Conservation (phyloP, 1,140 invertebrate genomes). For the Thrips palmi region DNA sequence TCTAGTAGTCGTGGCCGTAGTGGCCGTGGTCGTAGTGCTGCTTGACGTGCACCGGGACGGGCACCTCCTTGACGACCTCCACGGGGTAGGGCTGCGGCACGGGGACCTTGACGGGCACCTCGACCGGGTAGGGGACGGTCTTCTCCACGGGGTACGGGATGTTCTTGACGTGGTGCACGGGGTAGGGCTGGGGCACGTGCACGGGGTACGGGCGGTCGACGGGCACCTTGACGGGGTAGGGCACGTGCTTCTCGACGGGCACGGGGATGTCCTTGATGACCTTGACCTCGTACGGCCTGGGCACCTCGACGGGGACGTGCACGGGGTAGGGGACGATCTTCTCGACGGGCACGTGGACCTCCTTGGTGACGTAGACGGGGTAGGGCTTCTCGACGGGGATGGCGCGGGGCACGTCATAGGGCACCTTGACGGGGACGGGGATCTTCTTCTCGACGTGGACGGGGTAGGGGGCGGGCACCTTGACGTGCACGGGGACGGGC, state of each 20-base stretch:
- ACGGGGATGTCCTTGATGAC: conserved; percentile 31
- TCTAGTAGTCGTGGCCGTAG: conserved; percentile 12
- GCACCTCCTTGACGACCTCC: conserved; percentile 29
- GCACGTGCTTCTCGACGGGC: conserved; percentile 34
- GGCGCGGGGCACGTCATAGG: conserved; percentile 54
- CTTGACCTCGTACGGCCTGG: conserved; percentile 29
- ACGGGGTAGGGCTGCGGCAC: conserved; percentile 27
- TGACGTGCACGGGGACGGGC: conserved; percentile 46
- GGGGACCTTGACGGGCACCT: conserved; percentile 29
- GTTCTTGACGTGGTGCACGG: conserved; percentile 44
- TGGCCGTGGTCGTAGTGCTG: conserved; percentile 24
- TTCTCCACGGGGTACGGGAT: conserved; percentile 53
- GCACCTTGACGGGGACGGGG: conserved; percentile 49
- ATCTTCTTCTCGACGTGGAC: conserved; percentile 42
- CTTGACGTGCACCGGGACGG: conserved; percentile 33
- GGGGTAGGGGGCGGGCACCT: conserved; percentile 47
- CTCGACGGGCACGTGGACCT: conserved; percentile 45
- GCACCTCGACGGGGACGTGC: conserved; percentile 28
- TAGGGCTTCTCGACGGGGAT: conserved; percentile 42
- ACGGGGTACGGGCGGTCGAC: conserved; percentile 24
- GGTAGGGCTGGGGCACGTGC: conserved; percentile 28
- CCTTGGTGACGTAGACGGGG: conserved; percentile 19
- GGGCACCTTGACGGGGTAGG: conserved; percentile 48
- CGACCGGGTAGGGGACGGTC: conserved; percentile 33
- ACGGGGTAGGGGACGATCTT: conserved; percentile 40